phyloP scores from a whole-genome alignment of 2,888 invertebrate genomes.

The Aphodius sticticus region DNA sequence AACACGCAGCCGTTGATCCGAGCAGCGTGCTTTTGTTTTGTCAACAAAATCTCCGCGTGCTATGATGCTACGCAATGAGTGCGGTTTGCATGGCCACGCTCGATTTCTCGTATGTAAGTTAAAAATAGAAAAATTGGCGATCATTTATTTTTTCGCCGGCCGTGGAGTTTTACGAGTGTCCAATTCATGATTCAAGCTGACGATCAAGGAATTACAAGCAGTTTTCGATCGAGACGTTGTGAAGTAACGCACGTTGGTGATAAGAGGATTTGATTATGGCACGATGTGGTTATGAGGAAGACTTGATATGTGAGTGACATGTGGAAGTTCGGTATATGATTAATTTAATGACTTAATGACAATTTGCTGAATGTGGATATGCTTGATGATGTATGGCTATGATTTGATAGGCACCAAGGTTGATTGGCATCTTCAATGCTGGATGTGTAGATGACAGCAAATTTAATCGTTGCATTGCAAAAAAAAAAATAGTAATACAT shows the following conservation, averaged over 20 bases:
- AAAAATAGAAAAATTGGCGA: conserved; percentile 4
- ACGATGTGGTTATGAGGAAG: too few relatives aligned
- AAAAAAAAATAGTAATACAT: too few relatives aligned
- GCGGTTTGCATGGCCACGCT: neutral
- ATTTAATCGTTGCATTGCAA: too few relatives aligned
- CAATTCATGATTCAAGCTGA: neutral
- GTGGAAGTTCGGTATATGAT: neutral
- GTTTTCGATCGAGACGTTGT: neutral
- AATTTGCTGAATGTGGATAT: too few relatives aligned
- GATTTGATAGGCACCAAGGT: too few relatives aligned
- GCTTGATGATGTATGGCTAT: too few relatives aligned
- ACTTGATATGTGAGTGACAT: neutral
- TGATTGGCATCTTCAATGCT: too few relatives aligned
- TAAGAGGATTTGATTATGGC: neutral
- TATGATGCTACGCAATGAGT: neutral
- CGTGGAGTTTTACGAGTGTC: neutral
- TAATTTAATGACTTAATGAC: too few relatives aligned
- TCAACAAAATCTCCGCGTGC: neutral
- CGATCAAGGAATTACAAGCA: neutral
- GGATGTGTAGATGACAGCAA: too few relatives aligned
- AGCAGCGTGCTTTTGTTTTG: neutral
- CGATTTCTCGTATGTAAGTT: neutral
- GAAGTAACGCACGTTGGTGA: neutral
- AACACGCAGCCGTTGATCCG: neutral
- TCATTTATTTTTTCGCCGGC: neutral